Conservation (phyloP, 2,113 vertebrate species). For the Hemicordylus capensis region DNA sequence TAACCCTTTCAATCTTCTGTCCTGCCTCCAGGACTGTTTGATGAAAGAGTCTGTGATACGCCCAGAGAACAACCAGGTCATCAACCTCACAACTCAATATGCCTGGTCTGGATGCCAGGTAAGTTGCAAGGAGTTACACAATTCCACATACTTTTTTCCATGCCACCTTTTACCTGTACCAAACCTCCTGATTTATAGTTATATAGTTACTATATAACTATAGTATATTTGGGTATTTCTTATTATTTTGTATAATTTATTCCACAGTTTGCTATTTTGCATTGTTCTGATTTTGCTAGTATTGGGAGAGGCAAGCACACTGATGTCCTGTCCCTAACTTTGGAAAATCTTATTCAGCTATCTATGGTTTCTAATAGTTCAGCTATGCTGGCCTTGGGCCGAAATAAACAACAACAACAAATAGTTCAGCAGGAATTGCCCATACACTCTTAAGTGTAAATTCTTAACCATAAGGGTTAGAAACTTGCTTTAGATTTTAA, state of each 20-base stretch:
- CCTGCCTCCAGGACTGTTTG: slow-evolving; percentile 82
- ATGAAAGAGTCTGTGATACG: slow-evolving; percentile 90
- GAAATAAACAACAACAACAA: too few species aligned
- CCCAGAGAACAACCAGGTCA: slow-evolving; percentile 94
- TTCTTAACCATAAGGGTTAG: too few species aligned
- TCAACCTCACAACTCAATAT: slow-evolving; percentile 92
- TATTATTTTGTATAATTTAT: background rate
- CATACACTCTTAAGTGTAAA: too few species aligned
- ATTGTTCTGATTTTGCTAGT: background rate
- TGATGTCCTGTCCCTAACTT: background rate
- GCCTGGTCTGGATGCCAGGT: slow-evolving; percentile 94
- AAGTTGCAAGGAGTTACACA: background rate
- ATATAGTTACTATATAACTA: background rate
- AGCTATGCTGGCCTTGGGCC: too few species aligned
- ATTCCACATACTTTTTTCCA: too few species aligned
- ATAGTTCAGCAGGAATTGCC: too few species aligned
- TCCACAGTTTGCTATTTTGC: background rate
- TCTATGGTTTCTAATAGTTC: background rate
- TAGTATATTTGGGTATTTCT: background rate
- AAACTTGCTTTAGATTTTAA: background rate
- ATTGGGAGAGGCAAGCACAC: background rate
- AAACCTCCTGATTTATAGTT: too few species aligned
- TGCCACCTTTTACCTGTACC: too few species aligned
- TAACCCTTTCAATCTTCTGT: background rate
- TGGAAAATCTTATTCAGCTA: background rate